phyloP scores from a whole-genome alignment of 2,888 invertebrate genomes.

The Chaitophorus viminalis region DNA sequence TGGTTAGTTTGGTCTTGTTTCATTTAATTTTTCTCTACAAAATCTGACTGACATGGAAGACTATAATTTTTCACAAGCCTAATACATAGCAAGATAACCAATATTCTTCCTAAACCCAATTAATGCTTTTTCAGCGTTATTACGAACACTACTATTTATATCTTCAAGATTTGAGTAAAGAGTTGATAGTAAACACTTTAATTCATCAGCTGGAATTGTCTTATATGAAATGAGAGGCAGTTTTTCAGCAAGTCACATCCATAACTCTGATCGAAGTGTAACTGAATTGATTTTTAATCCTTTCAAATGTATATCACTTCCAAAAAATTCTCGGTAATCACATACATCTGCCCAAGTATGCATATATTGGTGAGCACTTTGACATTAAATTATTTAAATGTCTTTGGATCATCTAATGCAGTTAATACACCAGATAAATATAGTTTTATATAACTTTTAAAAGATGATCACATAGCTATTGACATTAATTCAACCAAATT shows the following conservation, averaged over 20 bases:
- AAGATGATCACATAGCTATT: constrained; percentile 80
- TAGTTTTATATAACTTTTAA: constrained; percentile 80
- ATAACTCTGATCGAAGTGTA: constrained; percentile 80
- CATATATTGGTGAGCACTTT: constrained; percentile 72
- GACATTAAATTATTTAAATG: constrained; percentile 66
- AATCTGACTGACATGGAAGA: constrained; percentile 60
- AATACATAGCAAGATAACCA: constrained; percentile 82
- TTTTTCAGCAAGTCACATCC: constrained; percentile 86
- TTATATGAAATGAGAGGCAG: constrained; percentile 77
- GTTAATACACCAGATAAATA: constrained; percentile 85
- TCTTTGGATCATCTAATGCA: constrained; percentile 77
- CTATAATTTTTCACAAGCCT: constrained; percentile 77
- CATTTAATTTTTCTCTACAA: constrained; percentile 64
- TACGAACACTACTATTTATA: constrained; percentile 89
- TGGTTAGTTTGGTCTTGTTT: constrained; percentile 64
- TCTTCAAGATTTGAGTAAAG: constrained; percentile 88
- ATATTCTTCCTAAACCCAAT: constrained; percentile 92
- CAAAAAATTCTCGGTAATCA: constrained; percentile 83
- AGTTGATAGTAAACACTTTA: constrained; percentile 79
- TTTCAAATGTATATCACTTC: constrained; percentile 89
- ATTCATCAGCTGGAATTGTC: constrained; percentile 83
- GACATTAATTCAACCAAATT: constrained; percentile 85
- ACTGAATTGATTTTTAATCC: constrained; percentile 88
- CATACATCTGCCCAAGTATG: constrained; percentile 87
- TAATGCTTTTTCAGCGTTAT: constrained; percentile 88